phyloP scores from a whole-genome alignment of 2,888 invertebrate genomes.

The Achlya flavicornis region DNA sequence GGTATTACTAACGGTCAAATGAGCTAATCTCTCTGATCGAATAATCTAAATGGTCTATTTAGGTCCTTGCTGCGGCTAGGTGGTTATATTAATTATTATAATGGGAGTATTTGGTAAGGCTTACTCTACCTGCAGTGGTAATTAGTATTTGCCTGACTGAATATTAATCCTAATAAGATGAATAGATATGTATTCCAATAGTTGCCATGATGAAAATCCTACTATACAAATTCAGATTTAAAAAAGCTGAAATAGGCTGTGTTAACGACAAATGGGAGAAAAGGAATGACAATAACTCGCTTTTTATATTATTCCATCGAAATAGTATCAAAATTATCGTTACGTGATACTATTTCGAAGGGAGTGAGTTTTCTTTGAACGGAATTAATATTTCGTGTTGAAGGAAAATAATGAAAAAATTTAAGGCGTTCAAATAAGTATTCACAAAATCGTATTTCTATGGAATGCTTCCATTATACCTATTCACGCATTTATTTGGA shows the following conservation, averaged over 20 bases:
- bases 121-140: no score
- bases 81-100: neutral
- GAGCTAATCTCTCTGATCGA: neutral
- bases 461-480: neutral
- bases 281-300: conserved; percentile 4
- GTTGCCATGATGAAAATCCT: no score
- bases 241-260: no score
- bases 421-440: neutral
- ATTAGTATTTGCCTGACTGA: no score
- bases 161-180: no score
- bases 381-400: conserved; percentile 2
- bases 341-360: neutral
- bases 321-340: conserved; percentile 8
- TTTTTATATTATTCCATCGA: conserved; percentile 2
- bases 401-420: conserved; percentile 4
- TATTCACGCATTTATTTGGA: no score
- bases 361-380: conserved; percentile 1
- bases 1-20: neutral
- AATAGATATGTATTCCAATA: no score
- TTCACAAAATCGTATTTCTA: neutral
- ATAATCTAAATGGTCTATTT: neutral
- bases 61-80: neutral
- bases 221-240: neutral
- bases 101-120: neutral
- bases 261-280: neutral